A percentile compares a stretch with the other conserved stretches of the same genome.
Conservation (phyloP, 2,113 vertebrate genomes). For the Balaeniceps rex region DNA sequence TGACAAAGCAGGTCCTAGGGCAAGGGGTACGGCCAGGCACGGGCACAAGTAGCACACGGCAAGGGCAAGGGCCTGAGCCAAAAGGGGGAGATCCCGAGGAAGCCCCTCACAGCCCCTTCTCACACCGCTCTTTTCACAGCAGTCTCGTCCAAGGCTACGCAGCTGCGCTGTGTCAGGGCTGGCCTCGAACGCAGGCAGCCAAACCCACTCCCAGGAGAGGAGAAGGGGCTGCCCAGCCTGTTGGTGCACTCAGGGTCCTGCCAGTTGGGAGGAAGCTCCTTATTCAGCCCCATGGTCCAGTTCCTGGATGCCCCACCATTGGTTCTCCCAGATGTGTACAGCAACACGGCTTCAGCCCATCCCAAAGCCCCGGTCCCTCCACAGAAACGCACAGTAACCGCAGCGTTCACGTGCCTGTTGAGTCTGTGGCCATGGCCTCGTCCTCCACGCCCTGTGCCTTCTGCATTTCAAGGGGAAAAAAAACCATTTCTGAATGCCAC, state of each 20-base stretch:
- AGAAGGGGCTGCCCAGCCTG: not conserved
- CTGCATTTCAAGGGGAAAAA: not conserved
- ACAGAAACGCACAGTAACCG: not conserved
- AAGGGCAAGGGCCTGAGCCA: not conserved
- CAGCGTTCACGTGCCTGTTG: not conserved
- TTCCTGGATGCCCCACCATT: not conserved
- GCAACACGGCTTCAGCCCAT: not conserved
- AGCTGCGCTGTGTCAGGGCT: not conserved
- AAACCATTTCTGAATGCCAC: not conserved
- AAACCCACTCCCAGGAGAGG: not conserved
- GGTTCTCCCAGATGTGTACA: not conserved
- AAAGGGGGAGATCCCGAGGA: not conserved
- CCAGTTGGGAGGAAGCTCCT: not conserved
- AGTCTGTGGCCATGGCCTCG: no score
- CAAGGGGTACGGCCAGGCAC: not conserved
- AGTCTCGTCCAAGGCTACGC: not conserved
- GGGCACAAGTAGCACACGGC: not conserved
- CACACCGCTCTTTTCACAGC: not conserved
- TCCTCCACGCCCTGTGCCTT: not conserved
- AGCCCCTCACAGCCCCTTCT: not conserved
- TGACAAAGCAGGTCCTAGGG: not conserved
- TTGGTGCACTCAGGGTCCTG: not conserved
- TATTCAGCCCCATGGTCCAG: not conserved
- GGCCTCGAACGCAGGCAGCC: not conserved
- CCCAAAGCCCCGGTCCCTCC: not conserved